Evolutionary conservation across 1,140 invertebrate species (phyloP).

Genomic region (Dryas iulia): DNA sequence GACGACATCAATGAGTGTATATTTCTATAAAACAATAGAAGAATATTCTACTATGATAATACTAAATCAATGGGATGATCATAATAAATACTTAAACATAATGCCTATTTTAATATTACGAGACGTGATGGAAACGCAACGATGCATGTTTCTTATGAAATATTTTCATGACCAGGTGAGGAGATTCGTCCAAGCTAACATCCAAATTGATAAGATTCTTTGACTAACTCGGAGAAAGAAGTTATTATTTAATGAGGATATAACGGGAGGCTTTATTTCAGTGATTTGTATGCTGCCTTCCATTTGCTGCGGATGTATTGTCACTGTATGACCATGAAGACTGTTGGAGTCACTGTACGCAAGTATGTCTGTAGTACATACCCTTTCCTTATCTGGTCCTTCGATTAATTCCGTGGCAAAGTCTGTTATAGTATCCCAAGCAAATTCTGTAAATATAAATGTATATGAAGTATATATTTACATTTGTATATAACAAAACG

Average conservation of each 20-base stretch:
- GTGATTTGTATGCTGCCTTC: neutral
- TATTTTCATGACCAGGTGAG: neutral
- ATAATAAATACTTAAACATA: neutral
- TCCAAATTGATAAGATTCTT: neutral
- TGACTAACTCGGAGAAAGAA: neutral
- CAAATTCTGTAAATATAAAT: constrained; percentile 84
- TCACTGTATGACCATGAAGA: no score
- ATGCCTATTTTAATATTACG: neutral
- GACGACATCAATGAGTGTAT: neutral
- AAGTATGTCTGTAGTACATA: constrained; percentile 41
- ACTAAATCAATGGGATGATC: neutral
- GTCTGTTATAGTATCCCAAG: constrained; percentile 94
- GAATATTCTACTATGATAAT: neutral
- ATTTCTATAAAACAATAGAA: neutral
- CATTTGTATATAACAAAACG: neutral
- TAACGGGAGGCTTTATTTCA: neutral
- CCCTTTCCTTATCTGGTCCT: constrained; percentile 81
- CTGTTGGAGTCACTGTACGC: no score
- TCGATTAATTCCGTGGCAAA: constrained; percentile 91
- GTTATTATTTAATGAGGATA: neutral
- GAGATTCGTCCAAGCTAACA: neutral
- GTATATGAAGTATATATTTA: neutral
- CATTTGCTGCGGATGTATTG: neutral
- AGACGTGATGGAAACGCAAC: neutral
- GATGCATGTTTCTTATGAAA: neutral